These are phyloP conservation scores for Omphaloscelis lunosa DNA, from an alignment of 2,888 invertebrate genomes.

Conservation along the genomic window DNA sequence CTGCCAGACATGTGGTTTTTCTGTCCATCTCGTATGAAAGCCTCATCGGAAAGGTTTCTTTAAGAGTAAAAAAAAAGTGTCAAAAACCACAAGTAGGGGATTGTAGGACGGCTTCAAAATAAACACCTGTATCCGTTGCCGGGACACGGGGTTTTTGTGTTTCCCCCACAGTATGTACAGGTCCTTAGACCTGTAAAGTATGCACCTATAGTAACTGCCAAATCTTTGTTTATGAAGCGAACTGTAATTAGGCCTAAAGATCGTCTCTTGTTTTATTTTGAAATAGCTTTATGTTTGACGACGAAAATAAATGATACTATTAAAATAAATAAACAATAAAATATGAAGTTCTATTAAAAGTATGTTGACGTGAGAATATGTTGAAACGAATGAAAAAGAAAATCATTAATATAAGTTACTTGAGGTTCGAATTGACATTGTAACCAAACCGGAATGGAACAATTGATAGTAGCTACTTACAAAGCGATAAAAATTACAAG, in stretches of 20 bases:
- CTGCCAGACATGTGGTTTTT: constrained; percentile 62
- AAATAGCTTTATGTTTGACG: not conserved
- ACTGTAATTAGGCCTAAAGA: constrained; percentile 45
- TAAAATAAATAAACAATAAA: constrained; percentile 17
- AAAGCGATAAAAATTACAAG: constrained; percentile 26
- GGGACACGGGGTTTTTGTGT: constrained; percentile 59
- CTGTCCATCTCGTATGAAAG: constrained; percentile 41
- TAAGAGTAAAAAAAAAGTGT: constrained; percentile 68
- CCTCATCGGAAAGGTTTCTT: constrained; percentile 67
- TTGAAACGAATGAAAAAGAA: constrained; percentile 11
- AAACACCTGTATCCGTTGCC: constrained; percentile 86
- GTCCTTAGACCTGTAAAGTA: constrained; percentile 19
- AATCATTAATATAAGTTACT: constrained; percentile 1
- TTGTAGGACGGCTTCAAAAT: constrained; percentile 78
- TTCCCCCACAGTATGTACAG: constrained; percentile 26
- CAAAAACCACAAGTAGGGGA: constrained; percentile 76
- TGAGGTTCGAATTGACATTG: constrained; percentile 21
- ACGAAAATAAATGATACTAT: not conserved
- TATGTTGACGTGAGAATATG: not conserved
- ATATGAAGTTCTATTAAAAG: constrained; percentile 14
- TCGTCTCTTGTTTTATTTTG: not conserved
- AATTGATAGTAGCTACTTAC: not conserved
- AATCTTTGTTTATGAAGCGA: constrained; percentile 6
- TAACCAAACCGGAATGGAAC: constrained; percentile 15
- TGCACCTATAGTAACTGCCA: not conserved